Percentiles rank a stretch among this genome's conserved stretches.
Conservation (phyloP, 2,113 vertebrate species). For the Xenopus tropicalis region DNA sequence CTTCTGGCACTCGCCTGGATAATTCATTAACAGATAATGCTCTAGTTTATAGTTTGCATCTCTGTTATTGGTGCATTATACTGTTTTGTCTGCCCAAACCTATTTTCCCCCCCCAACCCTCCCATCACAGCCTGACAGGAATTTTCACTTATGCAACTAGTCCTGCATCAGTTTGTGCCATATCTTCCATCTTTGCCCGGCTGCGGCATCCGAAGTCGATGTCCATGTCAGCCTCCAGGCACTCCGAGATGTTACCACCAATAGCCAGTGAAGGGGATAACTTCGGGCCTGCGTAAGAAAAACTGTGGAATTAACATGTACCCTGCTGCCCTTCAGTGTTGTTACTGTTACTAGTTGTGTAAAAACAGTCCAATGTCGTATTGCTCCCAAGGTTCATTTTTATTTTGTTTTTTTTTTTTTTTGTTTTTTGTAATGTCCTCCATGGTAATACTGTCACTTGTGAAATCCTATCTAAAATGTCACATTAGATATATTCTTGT, state of each 20-base stretch:
- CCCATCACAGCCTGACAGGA: slow-evolving; percentile 76
- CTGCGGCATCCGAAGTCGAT: slow-evolving; percentile 80
- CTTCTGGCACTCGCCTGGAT: no score
- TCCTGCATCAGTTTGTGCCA: slow-evolving; percentile 72
- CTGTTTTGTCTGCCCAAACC: slow-evolving; percentile 72
- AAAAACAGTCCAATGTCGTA: slow-evolving; percentile 1
- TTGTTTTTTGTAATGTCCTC: slow-evolving; percentile 2
- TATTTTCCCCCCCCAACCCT: slow-evolving; percentile 59
- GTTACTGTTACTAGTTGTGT: background rate
- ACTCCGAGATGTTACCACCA: slow-evolving; percentile 78
- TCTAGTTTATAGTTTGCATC: slow-evolving; percentile 48
- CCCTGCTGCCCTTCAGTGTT: background rate
- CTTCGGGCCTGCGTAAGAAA: slow-evolving; percentile 80
- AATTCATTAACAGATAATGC: slow-evolving; percentile 31
- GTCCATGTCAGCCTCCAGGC: slow-evolving; percentile 78
- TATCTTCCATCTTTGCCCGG: slow-evolving; percentile 76
- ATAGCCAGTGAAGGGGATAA: slow-evolving; percentile 82
- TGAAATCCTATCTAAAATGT: slow-evolving; percentile 7
- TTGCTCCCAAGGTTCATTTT: slow-evolving; percentile 4
- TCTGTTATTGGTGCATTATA: slow-evolving; percentile 61
- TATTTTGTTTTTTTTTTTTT: background rate
- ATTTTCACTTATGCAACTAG: slow-evolving; percentile 77
- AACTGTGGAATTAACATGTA: slow-evolving; percentile 38
- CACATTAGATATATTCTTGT: background rate
- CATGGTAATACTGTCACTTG: slow-evolving; percentile 18